Evolutionary conservation across 1,140 invertebrate genomes (phyloP), one percentile per base, ranked within the genome.

Genomic region (Tyrophagus putrescentiae): DNA sequence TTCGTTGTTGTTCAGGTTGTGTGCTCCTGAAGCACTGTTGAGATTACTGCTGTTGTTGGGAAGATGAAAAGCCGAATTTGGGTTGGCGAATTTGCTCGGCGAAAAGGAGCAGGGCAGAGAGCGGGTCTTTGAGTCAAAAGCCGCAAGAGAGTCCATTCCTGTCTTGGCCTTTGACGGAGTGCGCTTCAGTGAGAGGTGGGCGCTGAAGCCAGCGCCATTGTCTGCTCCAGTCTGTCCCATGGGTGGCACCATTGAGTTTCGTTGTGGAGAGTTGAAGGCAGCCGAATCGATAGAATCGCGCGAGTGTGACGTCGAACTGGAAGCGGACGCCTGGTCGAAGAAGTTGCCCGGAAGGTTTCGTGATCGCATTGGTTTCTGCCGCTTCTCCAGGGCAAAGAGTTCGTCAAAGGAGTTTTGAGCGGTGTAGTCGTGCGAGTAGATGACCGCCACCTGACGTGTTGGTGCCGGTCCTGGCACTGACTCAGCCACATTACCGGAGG

Each of bases 301-400:
- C 23, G 45, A 48, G 18, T 48, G 45, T 6, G 45, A 48, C 7
- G 45, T 7, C 31, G 45, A 48, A 48, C 21, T 25, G 21, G 45
- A 48, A 48, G 45, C 45, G 13, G 45, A 48, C 45, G 7, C 23
- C 31, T 48, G 45, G 21, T 48, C 45, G 45, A 48, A 48, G 31
- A 48, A 48, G 45, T 48, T 48, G 21, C 21, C 31, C 7, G 45
- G 45, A 7, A 48, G 31, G 21, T 48, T 48, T 48, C 45, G 45
- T 48, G 23, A 29, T 48, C 45, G 7, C 45, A 7, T 9, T 21
- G 45, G 45, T 18, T 48, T 48, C 18, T 48, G 45, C 13, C n/a
- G n/a, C n/a, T n/a, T n/a, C n/a, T n/a, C n/a, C n/a, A n/a, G n/a
- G n/a, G n/a, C n/a, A n/a, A n/a, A n/a, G n/a, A n/a, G 36, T 13